Evolutionary conservation across 1,140 invertebrate species (phyloP).

Genomic region (Drosophila lacteicornis): DNA sequence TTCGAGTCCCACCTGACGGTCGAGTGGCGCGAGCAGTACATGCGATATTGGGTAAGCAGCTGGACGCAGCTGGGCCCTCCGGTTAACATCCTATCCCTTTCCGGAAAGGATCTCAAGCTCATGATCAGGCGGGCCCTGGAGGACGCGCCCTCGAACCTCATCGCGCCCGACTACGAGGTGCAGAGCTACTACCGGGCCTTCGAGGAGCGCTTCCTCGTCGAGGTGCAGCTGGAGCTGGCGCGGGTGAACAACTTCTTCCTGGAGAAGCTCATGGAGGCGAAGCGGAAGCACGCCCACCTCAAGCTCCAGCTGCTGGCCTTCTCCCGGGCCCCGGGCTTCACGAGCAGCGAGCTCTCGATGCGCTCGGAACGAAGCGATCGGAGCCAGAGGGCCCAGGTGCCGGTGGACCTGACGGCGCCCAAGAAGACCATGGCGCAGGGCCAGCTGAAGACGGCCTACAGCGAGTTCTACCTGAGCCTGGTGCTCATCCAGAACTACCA

Average conservation of each 20-base stretch:
- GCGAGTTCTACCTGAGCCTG: slow-evolving; percentile 98
- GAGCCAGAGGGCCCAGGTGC: not conserved
- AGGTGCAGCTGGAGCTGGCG: slow-evolving; percentile 95
- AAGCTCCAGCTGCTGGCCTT: slow-evolving; percentile 90
- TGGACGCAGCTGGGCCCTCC: not conserved
- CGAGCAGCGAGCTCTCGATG: slow-evolving; percentile 31
- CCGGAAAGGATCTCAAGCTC: slow-evolving; percentile 60
- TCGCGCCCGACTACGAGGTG: not conserved
- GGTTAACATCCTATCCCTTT: not conserved
- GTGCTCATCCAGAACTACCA: slow-evolving; percentile 96
- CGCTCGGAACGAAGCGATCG: not conserved
- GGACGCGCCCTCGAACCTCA: slow-evolving; percentile 25
- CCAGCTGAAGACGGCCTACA: slow-evolving; percentile 98
- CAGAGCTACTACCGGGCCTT: slow-evolving; percentile 92
- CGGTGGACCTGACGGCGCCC: slow-evolving; percentile 19
- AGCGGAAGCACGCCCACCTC: slow-evolving; percentile 95
- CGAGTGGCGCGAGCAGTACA: slow-evolving; percentile 80
- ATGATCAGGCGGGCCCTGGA: slow-evolving; percentile 61
- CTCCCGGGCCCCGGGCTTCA: slow-evolving; percentile 21
- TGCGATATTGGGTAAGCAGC: slow-evolving; percentile 70
- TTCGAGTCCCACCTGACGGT: slow-evolving; percentile 74
- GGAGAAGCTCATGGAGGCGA: slow-evolving; percentile 98
- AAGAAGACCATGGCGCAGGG: slow-evolving; percentile 86
- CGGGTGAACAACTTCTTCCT: slow-evolving; percentile 99
- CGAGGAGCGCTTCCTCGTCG: slow-evolving; percentile 97